phyloP scores from a whole-genome alignment of 2,113 vertebrate species.

The Tonatia bakeri region DNA sequence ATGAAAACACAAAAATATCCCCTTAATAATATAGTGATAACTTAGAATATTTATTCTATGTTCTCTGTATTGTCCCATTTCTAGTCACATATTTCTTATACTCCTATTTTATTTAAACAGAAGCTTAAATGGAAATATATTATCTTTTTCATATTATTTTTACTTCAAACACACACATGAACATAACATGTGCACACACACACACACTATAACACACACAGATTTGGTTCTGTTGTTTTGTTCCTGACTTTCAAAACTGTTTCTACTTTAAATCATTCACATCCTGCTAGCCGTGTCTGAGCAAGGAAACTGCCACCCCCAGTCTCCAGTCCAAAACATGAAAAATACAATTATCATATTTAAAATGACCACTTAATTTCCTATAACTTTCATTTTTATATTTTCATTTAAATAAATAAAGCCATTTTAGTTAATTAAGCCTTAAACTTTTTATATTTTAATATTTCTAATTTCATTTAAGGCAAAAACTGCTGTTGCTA shows the following conservation, averaged over 20 bases:
- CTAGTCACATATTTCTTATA: neutral
- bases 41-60: neutral
- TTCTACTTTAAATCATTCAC: neutral
- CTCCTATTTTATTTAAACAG: neutral
- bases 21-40: neutral
- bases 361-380: neutral
- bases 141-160: neutral
- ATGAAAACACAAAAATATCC: conserved; percentile 21
- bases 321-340: neutral
- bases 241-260: neutral
- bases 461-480: neutral
- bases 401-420: conserved; percentile 26
- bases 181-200: neutral
- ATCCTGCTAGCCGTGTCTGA: neutral
- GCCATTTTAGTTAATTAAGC: neutral
- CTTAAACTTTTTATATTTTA: conserved; percentile 25
- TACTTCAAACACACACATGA: neutral
- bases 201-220: neutral
- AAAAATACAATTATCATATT: neutral
- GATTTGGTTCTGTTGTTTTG: neutral
- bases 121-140: neutral
- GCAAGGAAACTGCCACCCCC: neutral
- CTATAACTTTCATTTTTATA: neutral
- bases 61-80: neutral
- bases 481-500: neutral